These are phyloP conservation scores for Lasioglossum calceatum DNA, from an alignment of 2,888 invertebrate genomes.

Conservation along the genomic window DNA sequence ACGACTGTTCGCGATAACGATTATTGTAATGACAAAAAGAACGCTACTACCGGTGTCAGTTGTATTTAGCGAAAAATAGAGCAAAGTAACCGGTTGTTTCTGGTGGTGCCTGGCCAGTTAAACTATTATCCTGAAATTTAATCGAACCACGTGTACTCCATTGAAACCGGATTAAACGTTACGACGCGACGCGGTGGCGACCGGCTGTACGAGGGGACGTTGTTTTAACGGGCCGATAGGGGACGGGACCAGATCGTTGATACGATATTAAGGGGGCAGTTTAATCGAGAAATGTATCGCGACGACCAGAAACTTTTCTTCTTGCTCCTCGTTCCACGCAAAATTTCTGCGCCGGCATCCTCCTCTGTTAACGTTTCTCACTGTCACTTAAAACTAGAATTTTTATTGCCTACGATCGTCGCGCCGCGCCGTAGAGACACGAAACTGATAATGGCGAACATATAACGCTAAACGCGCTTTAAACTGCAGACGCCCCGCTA, in stretches of 20 bases:
- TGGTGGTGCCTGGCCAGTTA: not conserved
- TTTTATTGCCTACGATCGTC: not conserved
- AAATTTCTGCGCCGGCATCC: not conserved
- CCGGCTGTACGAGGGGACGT: not conserved
- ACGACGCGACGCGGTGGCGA: not conserved
- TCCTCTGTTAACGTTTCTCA: not conserved
- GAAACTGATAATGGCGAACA: not conserved
- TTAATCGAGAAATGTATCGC: slow-evolving; percentile 8
- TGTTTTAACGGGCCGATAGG: slow-evolving; percentile 1
- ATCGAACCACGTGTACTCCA: slow-evolving; percentile 11
- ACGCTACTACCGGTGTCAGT: slow-evolving; percentile 23
- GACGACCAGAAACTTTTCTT: not conserved
- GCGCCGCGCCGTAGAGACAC: not conserved
- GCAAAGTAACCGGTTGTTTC: not conserved
- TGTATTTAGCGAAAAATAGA: not conserved
- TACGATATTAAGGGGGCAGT: not conserved
- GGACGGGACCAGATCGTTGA: not conserved
- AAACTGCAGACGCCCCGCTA: too few species aligned
- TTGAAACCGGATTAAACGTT: slow-evolving; percentile 21
- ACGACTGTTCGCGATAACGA: slow-evolving; percentile 49
- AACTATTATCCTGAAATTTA: slow-evolving; percentile 27
- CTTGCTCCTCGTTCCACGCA: not conserved
- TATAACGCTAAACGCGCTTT: not conserved
- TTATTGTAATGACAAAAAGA: slow-evolving; percentile 49
- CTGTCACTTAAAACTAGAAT: not conserved